Percentiles rank a stretch among this genome's conserved stretches.
Evolutionary conservation across 1,140 invertebrate genomes (phyloP).

Genomic region (Nomia melanderi): DNA sequence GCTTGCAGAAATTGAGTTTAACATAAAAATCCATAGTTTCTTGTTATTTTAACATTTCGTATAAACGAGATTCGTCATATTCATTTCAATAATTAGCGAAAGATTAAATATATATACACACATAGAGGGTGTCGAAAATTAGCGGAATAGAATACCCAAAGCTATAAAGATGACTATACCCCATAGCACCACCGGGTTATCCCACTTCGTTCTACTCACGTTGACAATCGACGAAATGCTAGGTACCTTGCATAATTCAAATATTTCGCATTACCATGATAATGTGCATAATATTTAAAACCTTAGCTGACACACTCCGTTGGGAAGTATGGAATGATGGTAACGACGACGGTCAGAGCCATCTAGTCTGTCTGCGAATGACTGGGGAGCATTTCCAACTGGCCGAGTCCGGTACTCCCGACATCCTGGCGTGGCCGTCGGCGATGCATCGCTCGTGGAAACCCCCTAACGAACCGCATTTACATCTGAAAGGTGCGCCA

Average conservation of each 20-base stretch:
- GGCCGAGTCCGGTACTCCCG: constrained; percentile 47
- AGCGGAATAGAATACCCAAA: no score
- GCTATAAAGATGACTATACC: no score
- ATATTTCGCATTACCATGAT: constrained; percentile 35
- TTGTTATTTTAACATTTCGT: no score
- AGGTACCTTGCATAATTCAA: constrained; percentile 12
- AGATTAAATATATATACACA: no score
- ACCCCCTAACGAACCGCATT: constrained; percentile 76
- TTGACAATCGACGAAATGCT: background rate
- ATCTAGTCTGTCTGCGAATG: constrained; percentile 26
- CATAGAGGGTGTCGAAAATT: no score
- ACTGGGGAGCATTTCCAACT: constrained; percentile 34
- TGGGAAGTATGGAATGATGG: constrained; percentile 34
- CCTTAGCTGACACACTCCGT: constrained; percentile 15
- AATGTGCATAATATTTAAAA: constrained; percentile 41
- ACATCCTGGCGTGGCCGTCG: constrained; percentile 44
- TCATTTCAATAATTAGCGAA: no score
- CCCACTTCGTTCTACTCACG: background rate
- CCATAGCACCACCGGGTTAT: no score
- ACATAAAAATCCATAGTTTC: no score
- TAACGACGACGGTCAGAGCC: constrained; percentile 18
- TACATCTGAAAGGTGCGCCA: constrained; percentile 76
- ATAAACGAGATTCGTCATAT: no score
- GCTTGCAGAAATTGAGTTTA: no score
- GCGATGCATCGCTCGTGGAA: constrained; percentile 60